Percentiles rank a stretch among this genome's conserved stretches.
These are phyloP conservation scores for Thera obeliscata DNA, from an alignment of 2,888 invertebrate species.

Conservation along the genomic window DNA sequence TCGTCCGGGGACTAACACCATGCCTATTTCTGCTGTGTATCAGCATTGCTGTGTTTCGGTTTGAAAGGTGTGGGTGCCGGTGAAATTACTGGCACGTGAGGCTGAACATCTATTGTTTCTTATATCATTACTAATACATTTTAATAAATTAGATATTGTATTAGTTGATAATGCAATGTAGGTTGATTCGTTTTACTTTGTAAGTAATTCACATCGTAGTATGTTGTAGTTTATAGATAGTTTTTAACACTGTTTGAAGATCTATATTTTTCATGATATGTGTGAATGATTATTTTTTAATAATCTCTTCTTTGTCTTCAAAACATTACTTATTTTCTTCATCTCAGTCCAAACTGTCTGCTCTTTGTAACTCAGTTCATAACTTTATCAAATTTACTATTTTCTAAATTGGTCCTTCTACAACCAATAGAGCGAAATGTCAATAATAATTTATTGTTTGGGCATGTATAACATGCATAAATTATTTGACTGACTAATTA, in stretches of 20 bases:
- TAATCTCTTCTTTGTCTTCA: conserved; percentile 10
- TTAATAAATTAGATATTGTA: too few relatives aligned
- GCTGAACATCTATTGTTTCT: too few relatives aligned
- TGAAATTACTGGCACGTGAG: too few relatives aligned
- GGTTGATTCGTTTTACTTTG: too few relatives aligned
- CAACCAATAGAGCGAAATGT: conserved; percentile 29
- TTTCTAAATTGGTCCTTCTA: conserved; percentile 13
- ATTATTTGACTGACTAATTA: neutral
- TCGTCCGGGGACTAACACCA: too few relatives aligned
- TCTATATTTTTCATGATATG: neutral
- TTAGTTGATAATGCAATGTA: too few relatives aligned
- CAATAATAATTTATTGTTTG: neutral
- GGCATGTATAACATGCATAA: too few relatives aligned
- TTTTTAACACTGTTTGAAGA: neutral
- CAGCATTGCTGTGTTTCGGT: too few relatives aligned
- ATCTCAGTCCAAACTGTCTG: conserved; percentile 10
- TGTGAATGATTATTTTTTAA: neutral
- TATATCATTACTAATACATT: too few relatives aligned
- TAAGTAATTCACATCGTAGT: neutral
- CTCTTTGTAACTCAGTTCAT: neutral
- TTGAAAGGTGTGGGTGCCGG: too few relatives aligned
- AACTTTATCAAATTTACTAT: neutral
- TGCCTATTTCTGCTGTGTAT: too few relatives aligned
- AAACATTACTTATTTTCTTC: conserved; percentile 12
- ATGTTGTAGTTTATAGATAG: neutral